Conservation (phyloP, 2,113 vertebrate genomes). For the Anoura caudifer region DNA sequence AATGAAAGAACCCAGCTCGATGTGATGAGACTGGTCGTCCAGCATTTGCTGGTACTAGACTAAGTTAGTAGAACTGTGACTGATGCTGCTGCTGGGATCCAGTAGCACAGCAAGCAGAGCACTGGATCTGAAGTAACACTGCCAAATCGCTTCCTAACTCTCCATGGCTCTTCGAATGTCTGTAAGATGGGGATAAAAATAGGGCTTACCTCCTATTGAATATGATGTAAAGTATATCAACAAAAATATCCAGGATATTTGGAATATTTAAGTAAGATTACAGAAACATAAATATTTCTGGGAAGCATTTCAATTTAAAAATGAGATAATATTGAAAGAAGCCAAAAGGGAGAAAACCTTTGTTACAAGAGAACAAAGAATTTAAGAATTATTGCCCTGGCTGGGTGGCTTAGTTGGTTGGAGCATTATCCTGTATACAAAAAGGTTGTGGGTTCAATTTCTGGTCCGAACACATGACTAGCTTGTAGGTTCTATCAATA, state of each 20-base stretch:
- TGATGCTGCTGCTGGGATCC: background rate
- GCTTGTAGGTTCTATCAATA: too few species aligned
- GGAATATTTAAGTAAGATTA: background rate
- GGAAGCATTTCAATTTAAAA: background rate
- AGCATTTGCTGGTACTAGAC: background rate
- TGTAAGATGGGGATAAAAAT: background rate
- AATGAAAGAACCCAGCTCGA: background rate
- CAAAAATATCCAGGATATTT: background rate
- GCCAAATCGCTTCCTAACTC: background rate
- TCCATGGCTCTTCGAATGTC: background rate
- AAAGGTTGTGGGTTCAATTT: too few species aligned
- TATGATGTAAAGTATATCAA: background rate
- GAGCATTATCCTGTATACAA: too few species aligned
- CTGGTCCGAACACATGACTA: too few species aligned
- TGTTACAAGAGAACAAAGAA: background rate
- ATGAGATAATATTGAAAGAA: background rate
- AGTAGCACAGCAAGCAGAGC: background rate
- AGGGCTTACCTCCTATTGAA: background rate
- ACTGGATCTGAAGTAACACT: background rate
- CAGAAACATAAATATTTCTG: background rate
- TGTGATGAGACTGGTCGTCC: background rate
- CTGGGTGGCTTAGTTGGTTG: too few species aligned
- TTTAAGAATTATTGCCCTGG: background rate
- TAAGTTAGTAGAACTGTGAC: background rate
- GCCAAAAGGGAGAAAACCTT: rapidly evolving